Base-by-base conservation (phyloP, 2,113 vertebrate species). In the Pelobates fuscus region DNA sequence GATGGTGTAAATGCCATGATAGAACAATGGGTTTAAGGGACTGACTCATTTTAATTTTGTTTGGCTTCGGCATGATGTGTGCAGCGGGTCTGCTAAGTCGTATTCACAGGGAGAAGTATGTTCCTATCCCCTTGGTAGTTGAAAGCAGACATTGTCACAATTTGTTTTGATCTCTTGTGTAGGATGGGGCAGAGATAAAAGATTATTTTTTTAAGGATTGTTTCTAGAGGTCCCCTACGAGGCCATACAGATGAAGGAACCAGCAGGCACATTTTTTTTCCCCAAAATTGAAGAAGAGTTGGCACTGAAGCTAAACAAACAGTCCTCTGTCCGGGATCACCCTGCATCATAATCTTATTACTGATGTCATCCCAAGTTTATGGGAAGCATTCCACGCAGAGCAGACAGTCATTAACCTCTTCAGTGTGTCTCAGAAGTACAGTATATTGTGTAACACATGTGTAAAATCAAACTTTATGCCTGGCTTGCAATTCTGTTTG, bases 261-360 rank as follows among this genome's bases (percentile, higher is more conserved):
- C 60, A 32, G 60, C 14, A n/a, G 26, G 30, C 59, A 18, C 27
- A 63, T n/a, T 14, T 17, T 37, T 37, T 27, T n/a, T 27, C 15
- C n/a, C n/a, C n/a, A 32, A 63, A 63, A 63, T 37, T 30, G 27
- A 37, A 20, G 29, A 41, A 20, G 52, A 8, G 7, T 20, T 63
- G 60, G 60, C 60, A 63, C 60, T 10, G 29, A 17, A 37, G 29
- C 60, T 63, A 37, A 63, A 32, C 60, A 63, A 63, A 63, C 60
- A 63, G 60, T 21, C 30, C 17, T 62, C 18, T 63, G 60, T 18
- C 59, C 26, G 7, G 59, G 59, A n/a, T 24, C 59, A 18, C 59
- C 25, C 59, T 55, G 52, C 52, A 55, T 55, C 5, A 61, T 61
- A n/a, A 15, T 29, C 27, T 18, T 27, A 61, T 29, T 61, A 8